These are phyloP conservation scores for Cancer borealis DNA, from an alignment of 2,888 invertebrate species.

Conservation along the genomic window DNA sequence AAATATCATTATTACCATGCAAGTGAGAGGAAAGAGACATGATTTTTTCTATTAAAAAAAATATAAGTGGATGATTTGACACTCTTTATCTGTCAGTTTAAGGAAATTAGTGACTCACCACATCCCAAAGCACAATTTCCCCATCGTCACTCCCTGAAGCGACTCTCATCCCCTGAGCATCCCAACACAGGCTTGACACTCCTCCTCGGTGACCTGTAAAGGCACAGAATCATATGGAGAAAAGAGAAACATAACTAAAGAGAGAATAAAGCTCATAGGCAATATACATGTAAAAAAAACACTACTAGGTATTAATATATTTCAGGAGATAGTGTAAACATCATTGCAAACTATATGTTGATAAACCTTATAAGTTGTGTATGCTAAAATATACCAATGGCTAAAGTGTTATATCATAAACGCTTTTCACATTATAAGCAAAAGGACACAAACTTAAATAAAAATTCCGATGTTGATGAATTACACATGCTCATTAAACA, in stretches of 20 bases:
- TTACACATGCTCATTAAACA: not conserved
- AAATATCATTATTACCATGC: not conserved
- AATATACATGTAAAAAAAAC: too few relatives aligned
- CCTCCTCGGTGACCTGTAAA: slow-evolving; percentile 69
- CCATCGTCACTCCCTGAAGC: slow-evolving; percentile 76
- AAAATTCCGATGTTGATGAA: not conserved
- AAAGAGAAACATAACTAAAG: not conserved
- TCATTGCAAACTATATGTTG: too few relatives aligned
- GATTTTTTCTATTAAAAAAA: too few relatives aligned
- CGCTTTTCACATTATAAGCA: too few relatives aligned
- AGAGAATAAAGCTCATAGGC: not conserved
- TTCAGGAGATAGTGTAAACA: too few relatives aligned
- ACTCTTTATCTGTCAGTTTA: too few relatives aligned
- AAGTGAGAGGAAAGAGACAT: too few relatives aligned
- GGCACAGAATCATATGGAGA: not conserved
- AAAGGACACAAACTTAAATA: not conserved
- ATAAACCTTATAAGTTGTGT: too few relatives aligned
- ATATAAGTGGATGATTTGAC: too few relatives aligned
- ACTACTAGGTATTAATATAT: too few relatives aligned
- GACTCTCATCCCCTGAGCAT: slow-evolving; percentile 75
- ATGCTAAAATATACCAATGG: too few relatives aligned
- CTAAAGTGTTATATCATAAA: too few relatives aligned
- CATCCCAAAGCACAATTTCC: slow-evolving; percentile 96
- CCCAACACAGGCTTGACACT: slow-evolving; percentile 73
- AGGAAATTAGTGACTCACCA: slow-evolving; percentile 82